Evolutionary conservation across 2,888 invertebrate species (phyloP).

Genomic region (Dioctria linearis): DNA sequence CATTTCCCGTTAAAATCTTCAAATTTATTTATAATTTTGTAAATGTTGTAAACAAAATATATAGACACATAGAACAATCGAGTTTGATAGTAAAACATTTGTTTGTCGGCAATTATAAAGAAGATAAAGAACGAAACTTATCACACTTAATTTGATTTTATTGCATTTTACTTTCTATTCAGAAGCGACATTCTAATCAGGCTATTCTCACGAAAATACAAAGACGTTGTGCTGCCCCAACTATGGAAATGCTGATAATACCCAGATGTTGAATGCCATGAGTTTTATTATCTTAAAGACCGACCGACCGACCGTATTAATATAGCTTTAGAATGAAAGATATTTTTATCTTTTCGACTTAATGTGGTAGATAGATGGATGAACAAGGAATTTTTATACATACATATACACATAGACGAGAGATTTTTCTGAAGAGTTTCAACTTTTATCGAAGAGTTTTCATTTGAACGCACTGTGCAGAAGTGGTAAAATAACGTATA

Average conservation of each 20-base stretch:
- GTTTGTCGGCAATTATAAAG: not conserved
- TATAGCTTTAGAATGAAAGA: slow-evolving; percentile 13
- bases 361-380: not conserved
- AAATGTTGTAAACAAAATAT: not conserved
- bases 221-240: slow-evolving; percentile 4
- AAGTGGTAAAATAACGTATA: no score
- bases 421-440: not conserved
- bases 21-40: not conserved
- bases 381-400: slow-evolving; percentile 11
- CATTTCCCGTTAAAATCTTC: not conserved
- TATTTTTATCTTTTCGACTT: slow-evolving; percentile 42
- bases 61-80: not conserved
- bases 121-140: slow-evolving; percentile 2
- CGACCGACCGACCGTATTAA: no score
- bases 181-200: slow-evolving; percentile 14
- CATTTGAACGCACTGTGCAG: no score
- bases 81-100: slow-evolving; percentile 2
- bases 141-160: slow-evolving; percentile 9
- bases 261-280: slow-evolving; percentile 16
- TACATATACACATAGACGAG: no score
- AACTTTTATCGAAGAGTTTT: no score
- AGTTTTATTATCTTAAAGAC: slow-evolving; percentile 32
- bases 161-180: not conserved
- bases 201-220: slow-evolving; percentile 25
- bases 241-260: slow-evolving; percentile 10